Conservation (phyloP, 2,113 vertebrate species). For the Aegotheles bennettii region DNA sequence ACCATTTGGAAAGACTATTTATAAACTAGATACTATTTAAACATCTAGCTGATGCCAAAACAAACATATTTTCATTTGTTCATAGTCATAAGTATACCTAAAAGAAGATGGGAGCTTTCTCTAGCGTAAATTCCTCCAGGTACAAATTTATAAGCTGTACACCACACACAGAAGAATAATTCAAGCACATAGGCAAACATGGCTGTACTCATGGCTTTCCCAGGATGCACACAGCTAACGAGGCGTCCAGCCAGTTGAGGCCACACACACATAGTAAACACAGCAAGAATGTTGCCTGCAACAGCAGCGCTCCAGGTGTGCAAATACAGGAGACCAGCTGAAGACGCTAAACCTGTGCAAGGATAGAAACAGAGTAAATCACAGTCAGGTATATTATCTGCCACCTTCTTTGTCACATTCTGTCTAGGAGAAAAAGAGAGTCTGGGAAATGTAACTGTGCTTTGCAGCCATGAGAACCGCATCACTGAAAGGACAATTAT, state of each 20-base stretch:
- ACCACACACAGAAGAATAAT: conserved; percentile 73
- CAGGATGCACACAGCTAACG: conserved; percentile 48
- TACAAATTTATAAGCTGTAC: conserved; percentile 78
- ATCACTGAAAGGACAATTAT: not conserved
- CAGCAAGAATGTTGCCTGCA: conserved; percentile 62
- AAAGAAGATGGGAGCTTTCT: conserved; percentile 75
- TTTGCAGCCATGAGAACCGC: not conserved
- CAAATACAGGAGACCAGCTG: conserved; percentile 68
- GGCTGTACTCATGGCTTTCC: conserved; percentile 63
- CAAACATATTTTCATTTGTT: not conserved
- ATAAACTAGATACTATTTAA: not conserved
- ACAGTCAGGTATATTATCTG: not conserved
- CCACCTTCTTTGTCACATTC: not conserved
- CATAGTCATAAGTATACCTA: conserved; percentile 50
- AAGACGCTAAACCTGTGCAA: conserved; percentile 63
- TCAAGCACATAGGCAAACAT: conserved; percentile 66
- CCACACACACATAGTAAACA: conserved; percentile 69
- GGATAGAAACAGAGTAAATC: not conserved
- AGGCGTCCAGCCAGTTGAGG: conserved; percentile 57
- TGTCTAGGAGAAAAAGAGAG: not conserved
- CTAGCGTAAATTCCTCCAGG: conserved; percentile 71
- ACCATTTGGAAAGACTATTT: not conserved
- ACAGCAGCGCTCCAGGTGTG: conserved; percentile 68
- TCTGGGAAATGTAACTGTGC: not conserved
- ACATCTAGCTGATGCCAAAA: not conserved